Evolutionary conservation across 2,113 vertebrate species (phyloP).

Genomic region (Ivindomyrus marchei): DNA sequence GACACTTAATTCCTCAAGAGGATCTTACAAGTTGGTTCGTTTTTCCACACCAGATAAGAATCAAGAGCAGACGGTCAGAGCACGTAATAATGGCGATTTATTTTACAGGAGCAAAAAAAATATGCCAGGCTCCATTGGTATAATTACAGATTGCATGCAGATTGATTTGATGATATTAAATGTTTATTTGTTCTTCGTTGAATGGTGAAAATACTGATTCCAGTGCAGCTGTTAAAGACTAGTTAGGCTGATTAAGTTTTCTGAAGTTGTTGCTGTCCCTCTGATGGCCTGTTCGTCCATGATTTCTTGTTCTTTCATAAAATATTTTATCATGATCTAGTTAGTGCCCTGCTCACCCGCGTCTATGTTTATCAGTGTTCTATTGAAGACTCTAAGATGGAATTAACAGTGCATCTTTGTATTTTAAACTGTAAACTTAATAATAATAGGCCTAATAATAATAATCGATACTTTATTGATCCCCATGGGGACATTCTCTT

Average conservation of each 20-base stretch:
- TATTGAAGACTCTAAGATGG: background rate
- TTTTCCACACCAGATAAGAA: background rate
- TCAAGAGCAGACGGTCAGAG: background rate
- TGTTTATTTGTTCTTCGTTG: background rate
- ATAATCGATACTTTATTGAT: too few relatives aligned
- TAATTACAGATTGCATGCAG: background rate
- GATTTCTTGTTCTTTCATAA: background rate
- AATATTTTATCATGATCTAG: background rate
- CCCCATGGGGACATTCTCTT: too few relatives aligned
- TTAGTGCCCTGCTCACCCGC: background rate
- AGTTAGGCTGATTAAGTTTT: too few relatives aligned
- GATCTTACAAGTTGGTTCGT: background rate
- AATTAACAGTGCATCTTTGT: background rate
- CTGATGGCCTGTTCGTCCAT: background rate
- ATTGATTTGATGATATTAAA: background rate
- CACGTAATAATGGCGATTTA: background rate
- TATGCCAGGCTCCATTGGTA: background rate
- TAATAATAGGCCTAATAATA: too few relatives aligned
- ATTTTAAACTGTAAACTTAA: background rate
- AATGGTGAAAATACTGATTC: background rate
- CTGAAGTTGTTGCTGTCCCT: background rate
- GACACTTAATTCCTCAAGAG: background rate
- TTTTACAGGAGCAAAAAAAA: background rate
- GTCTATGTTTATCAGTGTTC: background rate
- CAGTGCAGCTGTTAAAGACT: background rate